phyloP scores from a whole-genome alignment of 2,888 invertebrate species.

The Acronicta alni region DNA sequence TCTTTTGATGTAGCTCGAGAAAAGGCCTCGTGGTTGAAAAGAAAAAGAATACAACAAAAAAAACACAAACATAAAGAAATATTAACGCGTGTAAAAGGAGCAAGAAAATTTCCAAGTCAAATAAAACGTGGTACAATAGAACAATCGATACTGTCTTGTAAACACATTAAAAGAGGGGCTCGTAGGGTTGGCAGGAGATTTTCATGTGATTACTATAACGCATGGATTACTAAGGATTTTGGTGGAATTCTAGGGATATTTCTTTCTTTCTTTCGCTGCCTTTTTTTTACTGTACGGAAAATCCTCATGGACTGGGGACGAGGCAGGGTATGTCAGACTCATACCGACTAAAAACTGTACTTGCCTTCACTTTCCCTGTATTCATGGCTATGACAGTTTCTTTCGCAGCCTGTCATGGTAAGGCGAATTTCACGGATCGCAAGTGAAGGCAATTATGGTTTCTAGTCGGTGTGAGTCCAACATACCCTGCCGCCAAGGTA shows the following conservation, averaged over 20 bases:
- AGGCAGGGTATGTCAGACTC: too few relatives aligned
- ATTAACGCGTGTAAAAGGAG: slow-evolving; percentile 71
- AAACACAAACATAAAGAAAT: slow-evolving; percentile 71
- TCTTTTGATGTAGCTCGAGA: slow-evolving; percentile 54
- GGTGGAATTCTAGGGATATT: slow-evolving; percentile 17
- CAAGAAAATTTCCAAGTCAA: slow-evolving; percentile 86
- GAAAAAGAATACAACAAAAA: slow-evolving; percentile 53
- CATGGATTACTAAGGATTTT: slow-evolving; percentile 46
- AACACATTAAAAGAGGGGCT: slow-evolving; percentile 86
- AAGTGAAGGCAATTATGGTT: too few relatives aligned
- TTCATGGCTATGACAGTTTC: too few relatives aligned
- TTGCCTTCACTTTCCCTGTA: too few relatives aligned
- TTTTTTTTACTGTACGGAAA: too few relatives aligned
- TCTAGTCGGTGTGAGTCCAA: too few relatives aligned
- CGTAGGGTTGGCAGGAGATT: slow-evolving; percentile 49
- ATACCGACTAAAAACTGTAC: too few relatives aligned
- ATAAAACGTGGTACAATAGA: slow-evolving; percentile 85
- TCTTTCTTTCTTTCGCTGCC: too few relatives aligned
- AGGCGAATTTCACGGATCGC: too few relatives aligned
- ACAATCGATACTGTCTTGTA: slow-evolving; percentile 89
- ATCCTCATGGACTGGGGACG: too few relatives aligned
- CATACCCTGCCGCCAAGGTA: too few relatives aligned
- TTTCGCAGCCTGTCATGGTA: too few relatives aligned
- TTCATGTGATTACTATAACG: slow-evolving; percentile 49
- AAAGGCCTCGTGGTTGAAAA: slow-evolving; percentile 22